Evolutionary conservation across 2,797 vertebrate genomes (phyloP).

Genomic region (Anguilla marmorata): DNA sequence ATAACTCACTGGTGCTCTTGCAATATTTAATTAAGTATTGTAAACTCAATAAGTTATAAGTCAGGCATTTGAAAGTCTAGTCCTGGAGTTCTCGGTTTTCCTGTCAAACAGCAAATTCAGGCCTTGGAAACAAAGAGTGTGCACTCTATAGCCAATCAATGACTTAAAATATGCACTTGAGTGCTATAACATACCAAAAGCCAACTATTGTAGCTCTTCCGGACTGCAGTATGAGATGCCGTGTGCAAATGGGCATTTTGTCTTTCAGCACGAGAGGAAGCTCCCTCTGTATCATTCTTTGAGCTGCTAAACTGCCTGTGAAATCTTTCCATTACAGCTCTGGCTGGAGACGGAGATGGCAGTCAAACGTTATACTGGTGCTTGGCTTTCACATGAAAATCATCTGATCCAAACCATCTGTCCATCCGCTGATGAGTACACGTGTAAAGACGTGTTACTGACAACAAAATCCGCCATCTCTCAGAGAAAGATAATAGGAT

Average conservation of each 20-base stretch:
- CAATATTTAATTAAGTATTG: not conserved
- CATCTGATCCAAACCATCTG: slow-evolving; percentile 58
- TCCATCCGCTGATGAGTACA: slow-evolving; percentile 50
- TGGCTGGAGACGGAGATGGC: slow-evolving; percentile 50
- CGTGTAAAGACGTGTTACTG: slow-evolving; percentile 56
- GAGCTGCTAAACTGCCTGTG: slow-evolving; percentile 47
- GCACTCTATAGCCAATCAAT: not conserved
- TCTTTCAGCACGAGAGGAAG: slow-evolving; percentile 37
- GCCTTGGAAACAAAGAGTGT: not conserved
- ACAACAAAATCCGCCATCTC: slow-evolving; percentile 51
- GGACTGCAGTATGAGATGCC: not conserved
- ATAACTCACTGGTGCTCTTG: not conserved
- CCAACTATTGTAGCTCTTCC: not conserved
- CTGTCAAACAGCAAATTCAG: not conserved
- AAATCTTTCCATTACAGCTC: slow-evolving; percentile 53
- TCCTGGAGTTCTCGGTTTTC: not conserved
- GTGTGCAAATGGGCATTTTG: not conserved
- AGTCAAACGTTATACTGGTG: slow-evolving; percentile 51
- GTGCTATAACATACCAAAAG: not conserved
- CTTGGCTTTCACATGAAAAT: slow-evolving; percentile 54
- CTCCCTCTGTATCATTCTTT: slow-evolving; percentile 37
- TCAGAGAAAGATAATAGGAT: slow-evolving; percentile 60
- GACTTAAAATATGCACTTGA: not conserved
- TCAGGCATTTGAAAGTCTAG: not conserved
- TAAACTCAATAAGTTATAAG: too few relatives aligned